Percentiles rank a stretch among this genome's conserved stretches.
Conservation (phyloP, 2,888 invertebrate genomes). For the Colostygia pectinataria region DNA sequence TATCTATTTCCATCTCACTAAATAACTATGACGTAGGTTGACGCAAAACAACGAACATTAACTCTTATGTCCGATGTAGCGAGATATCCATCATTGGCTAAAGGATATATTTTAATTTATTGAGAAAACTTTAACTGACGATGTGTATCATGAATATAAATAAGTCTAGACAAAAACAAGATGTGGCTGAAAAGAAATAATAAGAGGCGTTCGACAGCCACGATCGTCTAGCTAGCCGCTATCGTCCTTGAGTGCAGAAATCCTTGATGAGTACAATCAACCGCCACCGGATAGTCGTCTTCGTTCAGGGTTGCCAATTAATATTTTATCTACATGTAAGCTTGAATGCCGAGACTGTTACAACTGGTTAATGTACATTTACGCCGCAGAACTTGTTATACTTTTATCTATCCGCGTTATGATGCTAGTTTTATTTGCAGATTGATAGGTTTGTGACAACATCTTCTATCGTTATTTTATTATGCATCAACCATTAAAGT, state of each 20-base stretch:
- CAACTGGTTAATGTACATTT: constrained; percentile 45
- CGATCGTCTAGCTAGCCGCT: constrained; percentile 76
- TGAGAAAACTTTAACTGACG: constrained; percentile 74
- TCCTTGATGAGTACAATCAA: constrained; percentile 83
- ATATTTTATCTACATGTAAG: constrained; percentile 57
- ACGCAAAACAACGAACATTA: constrained; percentile 40
- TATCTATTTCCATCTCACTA: constrained; percentile 5
- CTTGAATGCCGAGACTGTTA: constrained; percentile 41
- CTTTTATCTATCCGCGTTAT: constrained; percentile 38
- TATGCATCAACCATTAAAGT: constrained; percentile 16
- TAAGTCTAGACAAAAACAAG: constrained; percentile 77
- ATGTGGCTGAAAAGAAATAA: constrained; percentile 77
- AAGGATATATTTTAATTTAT: constrained; percentile 73
- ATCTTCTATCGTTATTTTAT: constrained; percentile 16
- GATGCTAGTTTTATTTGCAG: constrained; percentile 30
- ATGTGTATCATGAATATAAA: constrained; percentile 81
- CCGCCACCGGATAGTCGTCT: constrained; percentile 77
- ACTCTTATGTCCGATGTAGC: constrained; percentile 44
- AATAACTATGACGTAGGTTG: constrained; percentile 18
- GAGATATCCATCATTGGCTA: constrained; percentile 52
- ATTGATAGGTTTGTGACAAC: constrained; percentile 27
- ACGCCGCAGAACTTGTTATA: constrained; percentile 43
- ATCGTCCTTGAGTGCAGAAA: constrained; percentile 81
- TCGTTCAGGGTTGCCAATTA: constrained; percentile 75
- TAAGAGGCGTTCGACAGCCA: constrained; percentile 73